Percentiles rank a stretch among this genome's conserved stretches.
phyloP scores from a whole-genome alignment of 2,797 vertebrate species.

The Phyllotis vaccarum region DNA sequence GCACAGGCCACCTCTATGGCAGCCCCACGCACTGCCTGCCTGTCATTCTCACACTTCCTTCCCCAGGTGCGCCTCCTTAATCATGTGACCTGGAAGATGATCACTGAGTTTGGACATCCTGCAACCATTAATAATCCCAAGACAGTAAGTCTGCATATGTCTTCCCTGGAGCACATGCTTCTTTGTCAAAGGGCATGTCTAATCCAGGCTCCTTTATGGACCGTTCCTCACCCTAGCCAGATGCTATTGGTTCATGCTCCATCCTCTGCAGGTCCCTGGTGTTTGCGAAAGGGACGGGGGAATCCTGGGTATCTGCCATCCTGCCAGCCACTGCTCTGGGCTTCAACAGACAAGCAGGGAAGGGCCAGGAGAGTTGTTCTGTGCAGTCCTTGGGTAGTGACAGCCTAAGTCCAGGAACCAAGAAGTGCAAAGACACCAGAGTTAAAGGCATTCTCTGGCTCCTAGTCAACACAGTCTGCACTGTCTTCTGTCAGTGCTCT shows the following conservation, averaged over 20 bases:
- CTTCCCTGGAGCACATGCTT: no score
- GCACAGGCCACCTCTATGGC: not conserved
- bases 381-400: not conserved
- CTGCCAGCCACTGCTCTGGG: not conserved
- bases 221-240: not conserved
- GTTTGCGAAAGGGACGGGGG: not conserved
- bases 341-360: not conserved
- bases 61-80: slow-evolving; percentile 95
- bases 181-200: not conserved
- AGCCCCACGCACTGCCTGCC: not conserved
- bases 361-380: not conserved
- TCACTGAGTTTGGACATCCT: slow-evolving; percentile 93
- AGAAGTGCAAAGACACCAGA: not conserved
- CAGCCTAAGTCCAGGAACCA: fast-evolving
- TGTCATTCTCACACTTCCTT: not conserved
- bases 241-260: not conserved
- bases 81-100: slow-evolving; percentile 97
- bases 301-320: not conserved
- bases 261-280: not conserved
- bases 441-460: not conserved
- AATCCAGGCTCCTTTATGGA: not conserved
- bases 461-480: fast-evolving
- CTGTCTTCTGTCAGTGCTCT: not conserved
- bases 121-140: slow-evolving; percentile 89
- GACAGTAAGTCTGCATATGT: slow-evolving; percentile 88